Evolutionary conservation across 2,113 vertebrate species (phyloP).

Genomic region (Tor tambroides): DNA sequence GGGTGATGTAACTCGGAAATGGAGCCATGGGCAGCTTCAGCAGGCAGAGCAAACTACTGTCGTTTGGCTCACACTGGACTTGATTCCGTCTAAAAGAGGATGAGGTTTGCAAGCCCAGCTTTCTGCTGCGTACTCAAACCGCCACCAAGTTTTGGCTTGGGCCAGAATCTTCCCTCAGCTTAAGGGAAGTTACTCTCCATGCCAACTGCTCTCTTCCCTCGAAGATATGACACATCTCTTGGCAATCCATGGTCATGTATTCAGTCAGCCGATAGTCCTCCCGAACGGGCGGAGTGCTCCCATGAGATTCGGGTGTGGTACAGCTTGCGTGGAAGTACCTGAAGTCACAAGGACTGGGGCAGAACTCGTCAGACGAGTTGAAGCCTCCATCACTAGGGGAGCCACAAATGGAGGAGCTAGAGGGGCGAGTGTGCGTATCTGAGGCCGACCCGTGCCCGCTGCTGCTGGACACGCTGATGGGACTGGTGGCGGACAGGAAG

Average conservation of each 20-base stretch:
- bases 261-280: conserved; percentile 81
- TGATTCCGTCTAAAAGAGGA: conserved; percentile 93
- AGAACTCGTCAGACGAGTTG: conserved; percentile 90
- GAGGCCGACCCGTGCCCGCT: conserved; percentile 81
- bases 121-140: conserved; percentile 68
- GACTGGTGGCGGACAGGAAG: conserved; percentile 84
- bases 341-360: conserved; percentile 86
- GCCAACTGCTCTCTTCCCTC: conserved; percentile 63
- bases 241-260: conserved; percentile 90
- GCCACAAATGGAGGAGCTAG: conserved; percentile 89
- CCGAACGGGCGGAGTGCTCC: conserved; percentile 83
- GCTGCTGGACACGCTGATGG: conserved; percentile 86
- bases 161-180: conserved; percentile 88
- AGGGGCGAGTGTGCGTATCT: conserved; percentile 82
- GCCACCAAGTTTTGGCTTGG: conserved; percentile 85
- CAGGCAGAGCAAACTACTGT: conserved; percentile 82
- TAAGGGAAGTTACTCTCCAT: conserved; percentile 83
- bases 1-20: conserved; percentile 62
- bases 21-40: too few species aligned
- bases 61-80: conserved; percentile 79
- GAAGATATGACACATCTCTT: conserved; percentile 68
- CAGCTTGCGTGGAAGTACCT: conserved; percentile 81
- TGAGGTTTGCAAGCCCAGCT: conserved; percentile 79
- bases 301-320: conserved; percentile 89
- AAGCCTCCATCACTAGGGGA: conserved; percentile 91